phyloP scores from a whole-genome alignment of 2,797 vertebrate species.

The Epinephelus coioides region DNA sequence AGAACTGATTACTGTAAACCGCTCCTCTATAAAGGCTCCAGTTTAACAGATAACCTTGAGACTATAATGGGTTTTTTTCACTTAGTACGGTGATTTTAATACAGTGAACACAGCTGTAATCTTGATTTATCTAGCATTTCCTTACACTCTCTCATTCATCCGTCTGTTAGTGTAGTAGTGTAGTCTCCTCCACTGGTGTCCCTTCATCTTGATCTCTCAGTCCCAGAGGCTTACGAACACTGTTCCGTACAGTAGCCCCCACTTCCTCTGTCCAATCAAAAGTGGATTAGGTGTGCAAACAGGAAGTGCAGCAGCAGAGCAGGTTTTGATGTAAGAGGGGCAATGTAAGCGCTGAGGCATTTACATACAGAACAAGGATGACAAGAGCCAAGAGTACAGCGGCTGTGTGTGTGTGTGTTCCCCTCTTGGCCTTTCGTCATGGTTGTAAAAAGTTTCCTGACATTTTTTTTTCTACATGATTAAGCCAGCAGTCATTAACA shows the following conservation, averaged over 20 bases:
- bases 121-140: conserved; percentile 25
- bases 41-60: background rate
- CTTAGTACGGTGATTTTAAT: background rate
- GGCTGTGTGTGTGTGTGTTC: background rate
- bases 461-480: conserved; percentile 77
- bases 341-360: conserved; percentile 74
- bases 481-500: conserved; percentile 84
- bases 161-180: background rate
- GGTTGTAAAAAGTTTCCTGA: conserved; percentile 85
- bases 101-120: background rate
- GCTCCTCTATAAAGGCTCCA: background rate
- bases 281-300: conserved; percentile 44
- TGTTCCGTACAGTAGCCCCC: conserved; percentile 12
- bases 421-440: conserved; percentile 54
- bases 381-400: conserved; percentile 69
- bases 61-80: background rate
- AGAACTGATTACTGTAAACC: background rate
- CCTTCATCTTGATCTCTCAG: conserved; percentile 31
- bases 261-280: conserved; percentile 43
- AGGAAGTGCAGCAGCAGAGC: conserved; percentile 38
- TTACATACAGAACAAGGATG: conserved; percentile 81
- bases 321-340: conserved; percentile 41
- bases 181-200: background rate
- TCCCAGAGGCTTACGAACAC: conserved; percentile 1
- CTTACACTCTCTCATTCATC: conserved; percentile 13